Evolutionary conservation across 2,797 vertebrate species (phyloP).

Genomic region (Enteromius mattozi): DNA sequence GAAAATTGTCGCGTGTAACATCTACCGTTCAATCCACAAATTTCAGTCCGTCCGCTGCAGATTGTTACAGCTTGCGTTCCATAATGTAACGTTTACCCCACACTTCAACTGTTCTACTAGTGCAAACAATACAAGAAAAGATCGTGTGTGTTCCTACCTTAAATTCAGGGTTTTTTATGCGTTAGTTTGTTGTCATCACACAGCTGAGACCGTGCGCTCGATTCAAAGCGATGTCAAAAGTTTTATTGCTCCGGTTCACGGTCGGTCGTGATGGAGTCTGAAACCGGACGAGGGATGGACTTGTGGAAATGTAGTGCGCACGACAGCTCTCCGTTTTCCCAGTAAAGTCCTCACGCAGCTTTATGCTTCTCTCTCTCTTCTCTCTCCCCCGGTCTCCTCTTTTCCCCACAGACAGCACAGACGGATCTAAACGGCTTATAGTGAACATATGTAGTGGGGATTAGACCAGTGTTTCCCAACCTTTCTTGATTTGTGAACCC

Average conservation of each 20-base stretch:
- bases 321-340: neutral
- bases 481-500: neutral
- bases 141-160: conserved; percentile 19
- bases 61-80: neutral
- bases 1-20: neutral
- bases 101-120: neutral
- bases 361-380: conserved; percentile 3
- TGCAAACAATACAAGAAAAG: neutral
- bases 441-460: conserved; percentile 36
- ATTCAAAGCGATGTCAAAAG: conserved; percentile 20
- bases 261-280: neutral
- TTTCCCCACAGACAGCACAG: conserved; percentile 1
- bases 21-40: neutral
- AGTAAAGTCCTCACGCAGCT: neutral
- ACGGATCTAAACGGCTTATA: conserved; percentile 36
- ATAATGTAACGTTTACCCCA: neutral
- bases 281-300: conserved; percentile 32
- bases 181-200: conserved; percentile 19
- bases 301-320: conserved; percentile 24
- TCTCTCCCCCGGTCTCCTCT: neutral
- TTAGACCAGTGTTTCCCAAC: conserved; percentile 4
- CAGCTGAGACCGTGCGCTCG: neutral
- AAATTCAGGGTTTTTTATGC: neutral
- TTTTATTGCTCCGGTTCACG: conserved; percentile 24
- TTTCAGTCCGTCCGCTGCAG: neutral